Evolutionary conservation across 2,888 invertebrate genomes (phyloP).

Genomic region (Hofmannophila pseudospretella): DNA sequence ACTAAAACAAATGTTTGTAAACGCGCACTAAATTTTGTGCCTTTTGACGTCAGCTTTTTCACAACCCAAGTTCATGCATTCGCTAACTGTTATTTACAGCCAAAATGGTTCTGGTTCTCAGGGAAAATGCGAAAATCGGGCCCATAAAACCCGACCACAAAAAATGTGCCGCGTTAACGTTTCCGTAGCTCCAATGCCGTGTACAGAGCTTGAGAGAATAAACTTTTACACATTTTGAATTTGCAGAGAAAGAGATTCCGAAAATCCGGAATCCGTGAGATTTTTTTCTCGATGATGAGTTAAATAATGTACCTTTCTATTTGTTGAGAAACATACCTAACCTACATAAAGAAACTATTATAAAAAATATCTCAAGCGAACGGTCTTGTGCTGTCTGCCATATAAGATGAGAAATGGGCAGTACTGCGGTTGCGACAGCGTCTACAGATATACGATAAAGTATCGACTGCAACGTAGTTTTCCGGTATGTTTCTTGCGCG

Average conservation of each 20-base stretch:
- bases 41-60: conserved; percentile 22
- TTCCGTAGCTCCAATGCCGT: too few relatives aligned
- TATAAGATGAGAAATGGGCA: conserved; percentile 8
- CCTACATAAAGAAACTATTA: too few relatives aligned
- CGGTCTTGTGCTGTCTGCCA: not conserved
- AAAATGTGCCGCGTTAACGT: conserved; percentile 31
- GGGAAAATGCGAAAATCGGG: conserved; percentile 28
- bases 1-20: conserved; percentile 7
- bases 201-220: conserved; percentile 19
- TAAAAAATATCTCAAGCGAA: not conserved
- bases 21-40: conserved; percentile 11
- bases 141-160: conserved; percentile 36
- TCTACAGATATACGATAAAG: not conserved
- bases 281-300: too few relatives aligned
- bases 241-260: too few relatives aligned
- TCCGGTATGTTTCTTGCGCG: too few relatives aligned
- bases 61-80: conserved; percentile 19
- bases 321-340: too few relatives aligned
- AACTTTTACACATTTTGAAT: not conserved
- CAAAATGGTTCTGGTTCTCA: conserved; percentile 22
- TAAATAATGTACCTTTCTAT: too few relatives aligned
- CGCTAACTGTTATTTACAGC: conserved; percentile 32
- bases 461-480: not conserved
- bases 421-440: conserved; percentile 5
- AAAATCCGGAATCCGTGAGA: too few relatives aligned